Evolutionary conservation across 1,140 invertebrate species (phyloP).

Genomic region (Sycophaga agraensis): DNA sequence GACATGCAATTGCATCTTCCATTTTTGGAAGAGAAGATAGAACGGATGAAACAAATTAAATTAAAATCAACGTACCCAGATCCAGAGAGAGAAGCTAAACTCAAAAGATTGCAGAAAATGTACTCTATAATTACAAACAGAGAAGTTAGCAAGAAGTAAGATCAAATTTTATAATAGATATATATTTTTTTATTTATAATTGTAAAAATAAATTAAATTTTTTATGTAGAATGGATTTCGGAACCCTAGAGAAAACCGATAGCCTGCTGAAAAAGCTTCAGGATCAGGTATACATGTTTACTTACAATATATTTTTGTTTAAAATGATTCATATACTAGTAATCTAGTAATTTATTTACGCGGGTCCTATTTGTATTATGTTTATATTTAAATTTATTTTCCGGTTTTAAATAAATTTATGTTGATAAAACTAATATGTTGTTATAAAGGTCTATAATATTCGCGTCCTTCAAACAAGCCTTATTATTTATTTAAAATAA

Average conservation of each 20-base stretch:
- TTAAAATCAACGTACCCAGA: slow-evolving; percentile 46
- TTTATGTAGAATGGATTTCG: slow-evolving; percentile 62
- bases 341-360: too few relatives aligned
- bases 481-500: not conserved
- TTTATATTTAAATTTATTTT: too few relatives aligned
- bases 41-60: slow-evolving; percentile 60
- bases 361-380: too few relatives aligned
- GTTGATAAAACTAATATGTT: too few relatives aligned
- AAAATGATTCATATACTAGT: too few relatives aligned
- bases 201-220: not conserved
- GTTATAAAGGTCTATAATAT: too few relatives aligned
- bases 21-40: slow-evolving; percentile 66
- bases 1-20: slow-evolving; percentile 70
- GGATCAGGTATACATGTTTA: slow-evolving; percentile 63
- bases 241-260: slow-evolving; percentile 67
- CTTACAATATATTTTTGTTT: too few relatives aligned
- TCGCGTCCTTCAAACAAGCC: too few relatives aligned
- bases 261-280: slow-evolving; percentile 65
- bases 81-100: slow-evolving; percentile 36
- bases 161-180: slow-evolving; percentile 4
- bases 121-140: slow-evolving; percentile 62
- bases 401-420: too few relatives aligned
- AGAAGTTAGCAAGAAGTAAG: slow-evolving; percentile 61
- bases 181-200: not conserved
- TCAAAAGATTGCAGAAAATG: slow-evolving; percentile 65